Conservation (phyloP, 2,888 invertebrate genomes). For the Brachyptera putata region DNA sequence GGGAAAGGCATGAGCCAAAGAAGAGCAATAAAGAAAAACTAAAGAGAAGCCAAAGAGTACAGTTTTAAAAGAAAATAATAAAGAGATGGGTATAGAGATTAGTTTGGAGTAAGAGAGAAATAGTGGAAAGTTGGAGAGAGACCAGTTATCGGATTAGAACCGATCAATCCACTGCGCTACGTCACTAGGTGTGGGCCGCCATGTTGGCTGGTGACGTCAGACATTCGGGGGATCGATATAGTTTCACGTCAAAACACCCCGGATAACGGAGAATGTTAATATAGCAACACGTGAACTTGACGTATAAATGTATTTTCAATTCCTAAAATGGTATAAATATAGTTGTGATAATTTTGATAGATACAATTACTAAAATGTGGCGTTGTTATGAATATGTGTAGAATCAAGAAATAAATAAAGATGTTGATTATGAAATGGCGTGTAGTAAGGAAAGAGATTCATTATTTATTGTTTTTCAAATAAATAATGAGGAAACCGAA, state of each 20-base stretch:
- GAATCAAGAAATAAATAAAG: too few relatives aligned
- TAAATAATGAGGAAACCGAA: too few relatives aligned
- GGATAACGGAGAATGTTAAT: background rate
- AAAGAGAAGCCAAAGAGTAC: slow-evolving; percentile 34
- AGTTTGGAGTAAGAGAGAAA: background rate
- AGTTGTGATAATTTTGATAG: too few relatives aligned
- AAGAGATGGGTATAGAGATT: background rate
- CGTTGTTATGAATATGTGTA: too few relatives aligned
- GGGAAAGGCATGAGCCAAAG: slow-evolving; percentile 2
- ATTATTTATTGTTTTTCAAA: too few relatives aligned
- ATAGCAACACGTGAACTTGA: background rate
- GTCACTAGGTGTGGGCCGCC: slow-evolving; percentile 45
- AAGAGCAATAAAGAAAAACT: slow-evolving; percentile 9
- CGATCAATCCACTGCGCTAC: slow-evolving; percentile 40
- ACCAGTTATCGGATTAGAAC: slow-evolving; percentile 21
- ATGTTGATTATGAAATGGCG: too few relatives aligned
- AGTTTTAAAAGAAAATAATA: background rate
- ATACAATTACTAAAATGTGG: too few relatives aligned
- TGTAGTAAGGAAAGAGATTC: too few relatives aligned
- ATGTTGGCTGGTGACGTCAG: slow-evolving; percentile 51
- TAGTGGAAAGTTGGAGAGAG: slow-evolving; percentile 15
- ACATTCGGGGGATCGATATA: too few relatives aligned
- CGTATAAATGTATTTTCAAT: background rate
- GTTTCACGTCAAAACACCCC: background rate
- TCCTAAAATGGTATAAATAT: too few relatives aligned